Evolutionary conservation across 2,113 vertebrate genomes (phyloP), one percentile per base, ranked within the genome.

Genomic region (Sinocyclocheilus maitianheensis): DNA sequence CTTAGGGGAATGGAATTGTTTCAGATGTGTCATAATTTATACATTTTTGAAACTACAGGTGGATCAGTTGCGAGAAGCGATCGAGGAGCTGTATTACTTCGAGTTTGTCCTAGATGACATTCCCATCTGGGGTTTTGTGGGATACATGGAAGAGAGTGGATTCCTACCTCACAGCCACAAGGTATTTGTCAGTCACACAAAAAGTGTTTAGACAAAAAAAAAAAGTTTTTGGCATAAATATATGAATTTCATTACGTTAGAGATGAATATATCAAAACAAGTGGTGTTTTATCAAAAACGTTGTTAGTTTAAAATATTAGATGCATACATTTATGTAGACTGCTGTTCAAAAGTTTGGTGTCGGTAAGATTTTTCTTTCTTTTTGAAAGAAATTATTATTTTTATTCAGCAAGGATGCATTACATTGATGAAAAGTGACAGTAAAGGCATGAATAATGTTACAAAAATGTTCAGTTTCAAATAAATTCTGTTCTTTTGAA

Each of bases 21-120:
- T 69, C 0, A 12, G 24, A 60, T 60, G 1, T 16, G 58, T 81
- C 7, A 0, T 71, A 22, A 6, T 48, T 79, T 11, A 84, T 10
- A 76, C 3, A 11, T 30, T 77, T 30, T 53, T 69, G 26, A 10
- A 90, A 46, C 83, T 24, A 67, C 84, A 97, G 97, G 95, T 97
- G 83, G 96, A 97, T 26, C 93, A 95, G 88, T 94, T 98, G 22
- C 95, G 95, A 13, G 95, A 96, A 87, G 97, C 97, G 62, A 96
- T 98, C 0, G 97, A 98, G 88, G 97, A 97, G 90, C 92, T 98
- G 14, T 98, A 97, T 91, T 98, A 97, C 94, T 98, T 97, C 92
- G 97, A 98, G 87, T 98, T 98, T 90, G 96, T 97, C 88, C 90
- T 98, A 88, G 97, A 97, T 58, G 97, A 98, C 81, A 93, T 97